These are phyloP conservation scores for Hippocampus mohnikei DNA, from an alignment of 2,113 vertebrate genomes.

Conservation along the genomic window DNA sequence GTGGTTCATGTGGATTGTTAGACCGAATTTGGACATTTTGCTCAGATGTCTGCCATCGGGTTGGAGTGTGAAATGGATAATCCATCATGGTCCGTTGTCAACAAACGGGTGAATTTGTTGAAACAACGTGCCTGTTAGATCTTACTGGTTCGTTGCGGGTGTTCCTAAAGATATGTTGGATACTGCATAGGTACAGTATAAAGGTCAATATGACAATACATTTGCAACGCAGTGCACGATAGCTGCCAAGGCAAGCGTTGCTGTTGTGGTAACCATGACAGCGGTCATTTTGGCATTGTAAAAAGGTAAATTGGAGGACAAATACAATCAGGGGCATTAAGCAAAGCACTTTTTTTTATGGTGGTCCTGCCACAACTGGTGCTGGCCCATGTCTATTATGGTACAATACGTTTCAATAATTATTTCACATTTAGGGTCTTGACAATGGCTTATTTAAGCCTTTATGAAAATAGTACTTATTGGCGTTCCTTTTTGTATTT, in stretches of 20 bases:
- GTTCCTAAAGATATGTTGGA: not conserved
- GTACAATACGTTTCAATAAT: no score
- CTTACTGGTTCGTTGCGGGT: not conserved
- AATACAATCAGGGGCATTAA: not conserved
- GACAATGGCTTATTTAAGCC: no score
- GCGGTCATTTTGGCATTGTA: not conserved
- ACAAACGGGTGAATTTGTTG: not conserved
- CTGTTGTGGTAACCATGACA: not conserved
- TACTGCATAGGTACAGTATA: not conserved
- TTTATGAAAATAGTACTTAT: no score
- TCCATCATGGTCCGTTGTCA: constrained; percentile 1
- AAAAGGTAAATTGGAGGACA: not conserved
- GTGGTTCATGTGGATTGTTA: constrained; percentile 30
- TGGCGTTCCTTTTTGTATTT: no score
- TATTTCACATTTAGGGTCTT: no score
- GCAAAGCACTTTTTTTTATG: no score
- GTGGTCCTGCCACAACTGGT: no score
- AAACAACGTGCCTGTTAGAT: constrained; percentile 2
- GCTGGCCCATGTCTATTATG: no score
- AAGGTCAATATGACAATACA: no score
- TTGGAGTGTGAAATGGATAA: not conserved
- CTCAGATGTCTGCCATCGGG: constrained; percentile 16
- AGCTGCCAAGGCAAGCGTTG: no score
- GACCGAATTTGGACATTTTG: constrained; percentile 36
- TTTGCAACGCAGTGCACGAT: no score